These are phyloP conservation scores for Poeciliopsis turrubarensis DNA, from an alignment of 2,113 vertebrate genomes.

Conservation along the genomic window DNA sequence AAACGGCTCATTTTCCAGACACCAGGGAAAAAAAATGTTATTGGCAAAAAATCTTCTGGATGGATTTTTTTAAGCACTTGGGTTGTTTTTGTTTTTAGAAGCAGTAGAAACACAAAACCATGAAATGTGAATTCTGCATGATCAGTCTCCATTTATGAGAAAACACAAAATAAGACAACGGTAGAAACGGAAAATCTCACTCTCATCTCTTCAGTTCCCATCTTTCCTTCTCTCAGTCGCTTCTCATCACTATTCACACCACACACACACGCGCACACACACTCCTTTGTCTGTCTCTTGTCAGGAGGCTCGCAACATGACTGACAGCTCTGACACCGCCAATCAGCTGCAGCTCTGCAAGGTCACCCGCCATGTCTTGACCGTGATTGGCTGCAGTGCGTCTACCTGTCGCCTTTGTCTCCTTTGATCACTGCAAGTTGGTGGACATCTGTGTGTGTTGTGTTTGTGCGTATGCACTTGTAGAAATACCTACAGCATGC, in stretches of 20 bases:
- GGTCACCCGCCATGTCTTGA: slow-evolving; percentile 83
- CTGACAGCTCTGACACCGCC: slow-evolving; percentile 85
- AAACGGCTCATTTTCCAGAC: too few species aligned
- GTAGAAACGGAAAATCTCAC: not conserved
- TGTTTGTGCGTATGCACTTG: not conserved
- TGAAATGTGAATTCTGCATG: too few species aligned
- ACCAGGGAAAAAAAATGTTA: too few species aligned
- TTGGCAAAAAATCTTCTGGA: too few species aligned
- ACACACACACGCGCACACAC: slow-evolving; percentile 27
- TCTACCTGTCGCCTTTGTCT: slow-evolving; percentile 87
- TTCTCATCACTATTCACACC: not conserved
- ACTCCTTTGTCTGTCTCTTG: slow-evolving; percentile 61
- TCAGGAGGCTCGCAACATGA: slow-evolving; percentile 80
- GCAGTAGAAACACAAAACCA: too few species aligned
- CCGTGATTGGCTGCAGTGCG: slow-evolving; percentile 85
- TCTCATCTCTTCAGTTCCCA: not conserved
- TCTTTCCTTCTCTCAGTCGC: not conserved
- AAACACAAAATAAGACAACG: not conserved
- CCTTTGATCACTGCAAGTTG: slow-evolving; percentile 81
- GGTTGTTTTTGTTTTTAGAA: too few species aligned
- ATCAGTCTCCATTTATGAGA: not conserved
- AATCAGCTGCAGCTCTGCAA: slow-evolving; percentile 89
- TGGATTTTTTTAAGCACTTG: too few species aligned
- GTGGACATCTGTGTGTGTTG: slow-evolving; percentile 22
- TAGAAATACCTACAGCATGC: not conserved